These are phyloP conservation scores for Elysia crispata DNA, from an alignment of 2,888 invertebrate species.

Conservation along the genomic window DNA sequence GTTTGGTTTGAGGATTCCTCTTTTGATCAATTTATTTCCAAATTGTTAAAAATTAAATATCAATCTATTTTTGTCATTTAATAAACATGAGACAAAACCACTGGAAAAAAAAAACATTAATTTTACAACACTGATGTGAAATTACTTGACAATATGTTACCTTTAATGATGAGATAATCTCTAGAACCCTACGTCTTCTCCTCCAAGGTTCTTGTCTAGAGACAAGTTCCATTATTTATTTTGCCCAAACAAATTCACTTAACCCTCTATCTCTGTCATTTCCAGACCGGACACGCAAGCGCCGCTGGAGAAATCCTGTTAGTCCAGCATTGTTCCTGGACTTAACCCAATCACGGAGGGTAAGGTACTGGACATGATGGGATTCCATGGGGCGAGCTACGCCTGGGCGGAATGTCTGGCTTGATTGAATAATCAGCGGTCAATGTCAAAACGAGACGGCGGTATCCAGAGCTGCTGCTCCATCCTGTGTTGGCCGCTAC, in stretches of 20 bases:
- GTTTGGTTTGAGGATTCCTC: no score
- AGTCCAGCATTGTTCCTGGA: constrained; percentile 50
- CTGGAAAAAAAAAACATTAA: background rate
- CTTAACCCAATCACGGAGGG: constrained; percentile 49
- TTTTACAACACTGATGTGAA: background rate
- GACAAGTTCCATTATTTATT: constrained; percentile 54
- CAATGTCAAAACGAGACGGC: constrained; percentile 26
- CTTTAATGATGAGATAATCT: background rate
- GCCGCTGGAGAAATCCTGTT: constrained; percentile 53
- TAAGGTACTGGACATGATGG: constrained; percentile 41
- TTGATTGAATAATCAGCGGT: constrained; percentile 32
- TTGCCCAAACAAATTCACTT: constrained; percentile 54
- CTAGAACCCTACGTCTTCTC: background rate
- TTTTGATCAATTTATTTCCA: no score
- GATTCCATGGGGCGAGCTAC: constrained; percentile 45
- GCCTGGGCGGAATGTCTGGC: constrained; percentile 27
- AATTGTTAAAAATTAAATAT: no score
- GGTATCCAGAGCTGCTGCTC: background rate
- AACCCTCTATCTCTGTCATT: constrained; percentile 51
- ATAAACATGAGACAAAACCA: no score
- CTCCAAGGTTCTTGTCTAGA: background rate
- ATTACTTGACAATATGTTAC: background rate
- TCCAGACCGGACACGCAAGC: constrained; percentile 42
- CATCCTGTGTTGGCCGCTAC: background rate
- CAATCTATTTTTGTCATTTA: no score